Percentiles rank a stretch among this genome's conserved stretches.
Evolutionary conservation across 2,888 invertebrate genomes (phyloP).

Genomic region (Epistrophella euchroma): DNA sequence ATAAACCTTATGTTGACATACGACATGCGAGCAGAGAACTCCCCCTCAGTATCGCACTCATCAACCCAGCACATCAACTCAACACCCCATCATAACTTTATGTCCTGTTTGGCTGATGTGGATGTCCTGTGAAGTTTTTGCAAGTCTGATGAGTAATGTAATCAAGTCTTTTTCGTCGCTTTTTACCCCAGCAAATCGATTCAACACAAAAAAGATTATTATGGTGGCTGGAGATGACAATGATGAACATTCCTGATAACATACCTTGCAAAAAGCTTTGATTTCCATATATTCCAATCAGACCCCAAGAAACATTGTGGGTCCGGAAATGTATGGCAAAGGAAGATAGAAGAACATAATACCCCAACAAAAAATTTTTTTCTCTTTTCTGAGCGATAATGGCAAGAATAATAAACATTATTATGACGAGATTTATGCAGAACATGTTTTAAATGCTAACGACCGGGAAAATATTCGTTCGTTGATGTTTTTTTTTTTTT

Average conservation of each 20-base stretch:
- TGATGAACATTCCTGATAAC: conserved; percentile 56
- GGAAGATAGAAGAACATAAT: not conserved
- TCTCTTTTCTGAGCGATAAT: conserved; percentile 46
- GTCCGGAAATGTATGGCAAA: not conserved
- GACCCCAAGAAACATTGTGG: not conserved
- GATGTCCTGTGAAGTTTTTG: conserved; percentile 3
- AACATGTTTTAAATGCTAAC: conserved; percentile 27
- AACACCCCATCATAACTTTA: not conserved
- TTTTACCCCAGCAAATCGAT: conserved; percentile 61
- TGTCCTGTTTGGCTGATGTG: not conserved
- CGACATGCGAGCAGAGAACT: not conserved
- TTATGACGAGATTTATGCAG: conserved; percentile 41
- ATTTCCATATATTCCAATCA: not conserved
- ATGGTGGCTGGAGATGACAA: conserved; percentile 26
- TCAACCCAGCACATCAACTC: not conserved
- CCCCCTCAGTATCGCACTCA: not conserved
- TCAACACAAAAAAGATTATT: not conserved
- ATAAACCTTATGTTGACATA: conserved; percentile 13
- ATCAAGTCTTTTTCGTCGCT: conserved; percentile 55
- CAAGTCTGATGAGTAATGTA: conserved; percentile 35
- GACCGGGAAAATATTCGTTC: conserved; percentile 38
- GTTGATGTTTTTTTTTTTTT: not conserved
- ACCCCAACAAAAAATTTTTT: conserved; percentile 3
- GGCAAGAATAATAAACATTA: conserved; percentile 51
- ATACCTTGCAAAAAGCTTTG: conserved; percentile 21